Base-by-base conservation (phyloP, 2,888 invertebrate species). In the Zelleria hepariella region DNA sequence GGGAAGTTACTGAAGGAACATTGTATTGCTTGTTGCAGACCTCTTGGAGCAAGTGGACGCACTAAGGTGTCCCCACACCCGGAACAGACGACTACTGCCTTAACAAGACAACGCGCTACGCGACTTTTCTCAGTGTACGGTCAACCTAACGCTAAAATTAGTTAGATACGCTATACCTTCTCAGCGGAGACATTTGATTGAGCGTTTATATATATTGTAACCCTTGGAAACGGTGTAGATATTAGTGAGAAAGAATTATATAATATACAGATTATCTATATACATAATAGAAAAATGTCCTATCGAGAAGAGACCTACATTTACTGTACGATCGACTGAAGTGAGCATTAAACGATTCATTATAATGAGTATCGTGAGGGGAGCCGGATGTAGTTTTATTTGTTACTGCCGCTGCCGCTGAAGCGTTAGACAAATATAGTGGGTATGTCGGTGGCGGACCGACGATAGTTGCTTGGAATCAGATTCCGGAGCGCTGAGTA, bases 201-300 rank as follows among this genome's bases (percentile, higher is more conserved):
- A 64, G 65, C 67, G 65, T 68, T 76, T 78, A 78, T 80, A 78
- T 78, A 80, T 78, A 79, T 76, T 82, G 80, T 82, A 83, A 84
- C 82, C 82, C 81, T 77, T 77, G 84, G 80, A 80, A 79, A 78
- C 85, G 87, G 87, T 88, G 86, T 88, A 88, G 87, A 88, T 88
- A 87, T 85, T 87, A 88, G 86, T 85, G 85, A 87, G 83, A 86
- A 83, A 87, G 81, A 82, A 82, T 83, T 86, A 86, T 86, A 84
- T 83, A 58, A 49, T 80, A 87, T 84, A 87, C 85, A 86, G 86
- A 86, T 86, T 86, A 86, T 85, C 86, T 86, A 86, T 87, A 86
- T 86, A 86, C 82, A 85, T 80, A 82, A 80, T 83, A 86, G 83
- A 84, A 78, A 80, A 83, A 84, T 81, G 85, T 84, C 84, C 85